A percentile compares a stretch with the other conserved stretches of the same genome.
These are phyloP conservation scores for Oreochromis mossambicus DNA, from an alignment of 2,797 vertebrate genomes.

Conservation along the genomic window DNA sequence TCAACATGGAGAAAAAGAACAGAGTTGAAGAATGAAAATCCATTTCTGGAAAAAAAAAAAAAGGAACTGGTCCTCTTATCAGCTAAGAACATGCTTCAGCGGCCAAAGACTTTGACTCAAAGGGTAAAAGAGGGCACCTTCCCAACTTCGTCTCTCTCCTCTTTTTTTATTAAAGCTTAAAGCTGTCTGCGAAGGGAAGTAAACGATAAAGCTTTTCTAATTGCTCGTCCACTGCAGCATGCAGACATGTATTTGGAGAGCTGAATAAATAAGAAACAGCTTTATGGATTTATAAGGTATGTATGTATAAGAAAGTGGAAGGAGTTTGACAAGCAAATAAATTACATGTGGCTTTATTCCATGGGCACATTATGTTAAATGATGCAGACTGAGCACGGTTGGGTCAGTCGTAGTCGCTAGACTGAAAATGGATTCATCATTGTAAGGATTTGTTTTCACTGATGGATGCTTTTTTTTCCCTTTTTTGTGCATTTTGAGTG, in stretches of 20 bases:
- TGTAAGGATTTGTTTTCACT: neutral
- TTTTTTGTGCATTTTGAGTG: neutral
- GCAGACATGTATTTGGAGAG: slow-evolving; percentile 6
- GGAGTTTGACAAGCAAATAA: neutral
- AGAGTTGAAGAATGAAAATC: slow-evolving; percentile 46
- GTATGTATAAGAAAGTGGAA: neutral
- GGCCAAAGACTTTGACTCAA: slow-evolving; percentile 55
- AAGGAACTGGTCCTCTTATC: slow-evolving; percentile 56
- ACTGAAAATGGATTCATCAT: slow-evolving; percentile 28
- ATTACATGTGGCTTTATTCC: neutral
- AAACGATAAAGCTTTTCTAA: slow-evolving; percentile 38
- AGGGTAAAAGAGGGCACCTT: slow-evolving; percentile 43
- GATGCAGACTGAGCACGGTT: slow-evolving; percentile 12
- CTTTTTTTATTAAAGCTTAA: slow-evolving; percentile 3
- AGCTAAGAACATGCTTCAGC: slow-evolving; percentile 57
- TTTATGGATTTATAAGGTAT: neutral
- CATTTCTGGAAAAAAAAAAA: slow-evolving; percentile 48
- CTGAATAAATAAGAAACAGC: slow-evolving; percentile 13
- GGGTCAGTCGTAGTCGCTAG: slow-evolving; percentile 2
- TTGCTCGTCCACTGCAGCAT: slow-evolving; percentile 18
- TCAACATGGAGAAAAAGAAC: slow-evolving; percentile 28
- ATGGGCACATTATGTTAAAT: slow-evolving; percentile 19
- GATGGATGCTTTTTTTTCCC: neutral
- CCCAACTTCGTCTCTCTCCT: slow-evolving; percentile 9
- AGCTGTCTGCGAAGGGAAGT: slow-evolving; percentile 12